Evolutionary conservation across 2,888 invertebrate genomes (phyloP), one percentile per base, ranked within the genome.

Genomic region (Eumacrocentrus americanus): DNA sequence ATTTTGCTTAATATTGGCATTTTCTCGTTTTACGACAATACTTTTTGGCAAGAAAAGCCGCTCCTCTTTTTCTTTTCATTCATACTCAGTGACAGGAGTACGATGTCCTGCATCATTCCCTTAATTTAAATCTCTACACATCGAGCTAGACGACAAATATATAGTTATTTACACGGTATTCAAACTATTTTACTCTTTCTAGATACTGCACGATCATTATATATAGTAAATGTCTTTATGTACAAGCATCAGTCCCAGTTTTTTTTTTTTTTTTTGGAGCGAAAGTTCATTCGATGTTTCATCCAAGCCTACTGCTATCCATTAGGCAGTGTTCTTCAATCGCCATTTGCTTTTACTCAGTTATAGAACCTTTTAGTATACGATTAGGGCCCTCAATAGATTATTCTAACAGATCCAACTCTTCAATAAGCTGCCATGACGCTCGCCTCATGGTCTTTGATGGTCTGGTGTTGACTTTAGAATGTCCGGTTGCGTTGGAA

Each of bases 391-490:
- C 63, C 62, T 68, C 63, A 58, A 63, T 42, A 37, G 12, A 44
- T 46, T 59, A 37, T 53, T 14, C 11, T 54, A 12, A 14, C 38
- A 37, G 35, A 34, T 9, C 9, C 20, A 7, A 44, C 12, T 3
- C 6, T 54, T 54, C 14, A 40, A 42, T 29, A 47, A 40, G 38
- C 42, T 48, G n/a, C 37, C 18, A 47, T 46, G 18, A 47, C 37
- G 38, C 47, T 46, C 20, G 23, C 22, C 35, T 76, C 73, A 80
- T 71, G 80, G 79, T 68, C 84, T 81, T 78, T 89, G 89, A 77
- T 92, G 93, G 78, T 93, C 93, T 5, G 93, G 93, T 2, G 92
- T 93, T 11, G 92, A 92, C 77, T 93, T 93, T 40, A 93, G 81
- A 70, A 93, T 92, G 76, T 93, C 93, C 1, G 93, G 93, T 77